phyloP scores from a whole-genome alignment of 2,113 vertebrate species.

The Struthio camelus region DNA sequence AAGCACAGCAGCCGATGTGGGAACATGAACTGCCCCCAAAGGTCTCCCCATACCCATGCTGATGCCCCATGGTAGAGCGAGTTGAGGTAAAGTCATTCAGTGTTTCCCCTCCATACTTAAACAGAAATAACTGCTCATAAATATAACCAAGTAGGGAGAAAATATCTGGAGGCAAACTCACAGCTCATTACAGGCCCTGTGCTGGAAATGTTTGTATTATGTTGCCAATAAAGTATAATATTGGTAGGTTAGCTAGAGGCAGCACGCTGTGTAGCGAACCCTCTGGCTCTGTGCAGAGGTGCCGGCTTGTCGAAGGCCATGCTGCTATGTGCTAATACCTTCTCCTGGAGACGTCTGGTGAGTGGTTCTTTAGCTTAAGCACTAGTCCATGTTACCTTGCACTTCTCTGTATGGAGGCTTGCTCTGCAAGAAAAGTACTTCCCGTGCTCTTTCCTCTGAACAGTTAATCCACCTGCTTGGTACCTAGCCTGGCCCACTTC shows the following conservation, averaged over 20 bases:
- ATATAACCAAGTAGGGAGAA: not conserved
- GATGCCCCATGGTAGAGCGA: not conserved
- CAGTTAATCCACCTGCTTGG: slow-evolving; percentile 56
- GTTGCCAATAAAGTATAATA: not conserved
- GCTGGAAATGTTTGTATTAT: not conserved
- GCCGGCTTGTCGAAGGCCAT: slow-evolving; percentile 1
- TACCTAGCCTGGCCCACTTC: not conserved
- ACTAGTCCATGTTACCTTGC: not conserved
- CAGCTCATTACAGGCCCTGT: not conserved
- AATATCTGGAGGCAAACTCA: not conserved
- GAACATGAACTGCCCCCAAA: not conserved
- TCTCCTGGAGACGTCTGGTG: not conserved
- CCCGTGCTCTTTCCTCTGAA: slow-evolving; percentile 29
- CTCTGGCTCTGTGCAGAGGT: slow-evolving; percentile 24
- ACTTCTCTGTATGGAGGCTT: not conserved
- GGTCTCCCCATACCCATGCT: not conserved
- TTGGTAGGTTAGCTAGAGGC: slow-evolving; percentile 4
- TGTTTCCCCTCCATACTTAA: not conserved
- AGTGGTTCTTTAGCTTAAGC: not conserved
- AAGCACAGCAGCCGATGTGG: not conserved
- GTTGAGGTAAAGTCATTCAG: not conserved
- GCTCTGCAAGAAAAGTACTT: slow-evolving; percentile 47
- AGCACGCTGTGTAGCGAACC: not conserved
- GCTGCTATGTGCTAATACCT: slow-evolving; percentile 19
- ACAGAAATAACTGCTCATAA: slow-evolving; percentile 44